These are phyloP conservation scores for Phoenicopterus ruber DNA, from an alignment of 2,113 vertebrate genomes.

Conservation along the genomic window DNA sequence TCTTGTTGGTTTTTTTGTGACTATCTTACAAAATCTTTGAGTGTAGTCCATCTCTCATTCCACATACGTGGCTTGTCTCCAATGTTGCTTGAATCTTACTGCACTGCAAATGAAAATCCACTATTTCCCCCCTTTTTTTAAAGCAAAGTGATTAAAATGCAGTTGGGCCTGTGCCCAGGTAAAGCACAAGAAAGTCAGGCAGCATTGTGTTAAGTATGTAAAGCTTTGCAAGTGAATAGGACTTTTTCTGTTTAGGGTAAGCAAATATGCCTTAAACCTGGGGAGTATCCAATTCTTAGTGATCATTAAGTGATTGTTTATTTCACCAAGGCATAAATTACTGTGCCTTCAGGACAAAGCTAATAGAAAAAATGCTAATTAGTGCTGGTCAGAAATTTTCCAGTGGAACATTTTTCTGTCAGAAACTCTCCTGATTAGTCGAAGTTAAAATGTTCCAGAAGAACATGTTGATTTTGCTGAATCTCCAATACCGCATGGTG, in stretches of 20 bases:
- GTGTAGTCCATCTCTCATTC: not conserved
- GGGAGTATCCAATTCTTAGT: conserved; percentile 31
- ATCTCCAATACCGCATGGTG: not conserved
- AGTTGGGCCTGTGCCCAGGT: not conserved
- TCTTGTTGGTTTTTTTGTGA: not conserved
- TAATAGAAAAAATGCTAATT: conserved; percentile 66
- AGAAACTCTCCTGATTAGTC: conserved; percentile 29
- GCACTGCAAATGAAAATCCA: not conserved
- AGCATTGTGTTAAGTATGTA: not conserved
- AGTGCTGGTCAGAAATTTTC: conserved; percentile 36
- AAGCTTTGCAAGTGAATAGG: not conserved
- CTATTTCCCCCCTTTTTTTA: not conserved
- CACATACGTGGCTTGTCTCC: not conserved
- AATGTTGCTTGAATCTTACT: not conserved
- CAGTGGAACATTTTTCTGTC: conserved; percentile 52
- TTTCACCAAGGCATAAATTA: conserved; percentile 40
- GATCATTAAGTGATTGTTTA: conserved; percentile 33
- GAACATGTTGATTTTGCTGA: not conserved
- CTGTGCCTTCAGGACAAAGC: conserved; percentile 49
- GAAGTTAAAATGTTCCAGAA: conserved; percentile 37
- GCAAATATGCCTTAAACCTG: conserved; percentile 17
- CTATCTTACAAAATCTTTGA: not conserved
- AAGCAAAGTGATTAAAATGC: conserved; percentile 26
- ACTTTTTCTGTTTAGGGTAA: conserved; percentile 29
- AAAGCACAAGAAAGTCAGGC: not conserved